These are phyloP conservation scores for Bhutanitis thaidina DNA, from an alignment of 2,888 invertebrate species.

Conservation along the genomic window DNA sequence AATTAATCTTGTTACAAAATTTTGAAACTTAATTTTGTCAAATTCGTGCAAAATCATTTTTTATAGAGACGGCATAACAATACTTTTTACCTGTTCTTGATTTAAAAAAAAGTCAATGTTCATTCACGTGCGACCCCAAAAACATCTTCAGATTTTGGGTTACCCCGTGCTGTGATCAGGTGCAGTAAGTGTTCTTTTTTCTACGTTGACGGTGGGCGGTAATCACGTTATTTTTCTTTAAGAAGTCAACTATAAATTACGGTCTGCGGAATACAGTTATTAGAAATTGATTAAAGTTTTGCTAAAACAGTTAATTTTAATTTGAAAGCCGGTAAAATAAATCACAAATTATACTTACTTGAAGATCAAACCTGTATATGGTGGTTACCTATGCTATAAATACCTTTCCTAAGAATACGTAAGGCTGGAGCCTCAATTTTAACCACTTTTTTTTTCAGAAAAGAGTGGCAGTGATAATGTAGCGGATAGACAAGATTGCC, in stretches of 20 bases:
- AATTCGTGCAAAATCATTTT: background rate
- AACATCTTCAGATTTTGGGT: constrained; percentile 13
- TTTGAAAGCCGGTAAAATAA: too few species aligned
- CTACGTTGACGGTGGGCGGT: constrained; percentile 4
- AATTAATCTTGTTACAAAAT: constrained; percentile 8
- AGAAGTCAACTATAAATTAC: background rate
- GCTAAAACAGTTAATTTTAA: too few species aligned
- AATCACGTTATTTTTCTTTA: constrained; percentile 1
- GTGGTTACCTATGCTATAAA: too few species aligned
- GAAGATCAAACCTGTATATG: too few species aligned
- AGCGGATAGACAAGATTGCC: too few species aligned
- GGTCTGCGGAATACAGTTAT: too few species aligned
- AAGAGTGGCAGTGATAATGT: too few species aligned
- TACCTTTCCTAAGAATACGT: too few species aligned
- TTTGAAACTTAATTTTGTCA: background rate
- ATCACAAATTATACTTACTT: too few species aligned
- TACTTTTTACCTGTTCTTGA: constrained; percentile 10
- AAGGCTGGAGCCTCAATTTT: too few species aligned
- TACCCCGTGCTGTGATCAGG: constrained; percentile 18
- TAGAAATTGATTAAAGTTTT: too few species aligned
- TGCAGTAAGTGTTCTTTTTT: constrained; percentile 1
- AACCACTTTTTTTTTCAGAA: too few species aligned
- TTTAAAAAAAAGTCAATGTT: constrained; percentile 1
- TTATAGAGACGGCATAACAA: background rate
- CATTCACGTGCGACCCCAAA: constrained; percentile 18